Percentiles rank a stretch among this genome's conserved stretches.
Conservation (phyloP, 2,797 vertebrate species). For the Emydoidea blandingii region DNA sequence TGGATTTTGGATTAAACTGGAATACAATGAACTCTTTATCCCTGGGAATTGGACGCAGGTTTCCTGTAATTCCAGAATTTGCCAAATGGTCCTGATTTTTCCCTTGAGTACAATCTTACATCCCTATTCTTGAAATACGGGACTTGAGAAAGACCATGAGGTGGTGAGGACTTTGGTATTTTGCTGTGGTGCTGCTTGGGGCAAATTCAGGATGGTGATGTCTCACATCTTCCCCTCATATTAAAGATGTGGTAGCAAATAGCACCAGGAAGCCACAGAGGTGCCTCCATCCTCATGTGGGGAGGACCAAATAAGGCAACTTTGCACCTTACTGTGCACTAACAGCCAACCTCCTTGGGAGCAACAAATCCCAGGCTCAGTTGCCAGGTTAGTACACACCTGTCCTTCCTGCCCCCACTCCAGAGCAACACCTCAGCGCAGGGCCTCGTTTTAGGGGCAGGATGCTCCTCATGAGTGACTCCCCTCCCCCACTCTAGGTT, state of each 20-base stretch:
- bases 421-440: no score
- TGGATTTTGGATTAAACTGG: not conserved
- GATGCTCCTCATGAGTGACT: not conserved
- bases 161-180: not conserved
- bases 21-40: not conserved
- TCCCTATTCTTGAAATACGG: not conserved
- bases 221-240: not conserved
- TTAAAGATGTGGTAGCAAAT: not conserved
- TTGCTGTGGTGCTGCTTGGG: not conserved
- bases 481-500: not conserved
- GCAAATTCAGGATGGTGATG: not conserved
- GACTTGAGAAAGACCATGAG: not conserved
- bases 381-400: not conserved
- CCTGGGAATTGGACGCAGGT: not conserved
- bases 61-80: not conserved
- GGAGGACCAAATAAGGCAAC: not conserved
- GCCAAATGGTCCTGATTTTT: not conserved
- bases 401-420: not conserved
- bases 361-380: not conserved
- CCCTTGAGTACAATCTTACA: not conserved
- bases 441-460: not conserved
- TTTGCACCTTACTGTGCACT: not conserved
- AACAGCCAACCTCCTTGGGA: not conserved
- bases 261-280: not conserved
- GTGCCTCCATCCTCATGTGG: not conserved